Conservation (phyloP, 2,797 vertebrate genomes). For the Oreochromis mossambicus region DNA sequence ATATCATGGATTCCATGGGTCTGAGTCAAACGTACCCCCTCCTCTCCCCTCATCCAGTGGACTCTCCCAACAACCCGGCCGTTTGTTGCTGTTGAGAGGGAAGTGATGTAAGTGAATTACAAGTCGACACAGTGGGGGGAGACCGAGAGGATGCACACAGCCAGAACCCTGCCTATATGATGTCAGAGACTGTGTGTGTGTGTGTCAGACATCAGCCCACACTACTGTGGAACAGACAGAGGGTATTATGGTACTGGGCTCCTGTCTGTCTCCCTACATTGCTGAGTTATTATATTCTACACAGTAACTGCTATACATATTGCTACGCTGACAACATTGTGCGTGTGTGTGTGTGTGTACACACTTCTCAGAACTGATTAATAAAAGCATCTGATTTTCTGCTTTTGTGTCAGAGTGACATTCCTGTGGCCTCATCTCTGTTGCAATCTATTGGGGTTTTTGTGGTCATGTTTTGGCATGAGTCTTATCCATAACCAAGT, state of each 20-base stretch:
- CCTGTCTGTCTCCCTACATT: conserved; percentile 31
- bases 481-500: neutral
- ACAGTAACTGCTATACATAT: conserved; percentile 17
- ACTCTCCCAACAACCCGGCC: conserved; percentile 74
- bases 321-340: neutral
- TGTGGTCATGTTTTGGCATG: conserved; percentile 16
- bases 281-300: conserved; percentile 41
- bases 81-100: conserved; percentile 71
- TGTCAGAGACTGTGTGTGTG: conserved; percentile 44
- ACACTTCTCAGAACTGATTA: neutral
- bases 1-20: conserved; percentile 69
- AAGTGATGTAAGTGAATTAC: conserved; percentile 72
- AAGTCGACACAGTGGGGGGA: conserved; percentile 15
- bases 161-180: conserved; percentile 63
- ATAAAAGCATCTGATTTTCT: neutral
- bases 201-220: neutral
- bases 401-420: neutral
- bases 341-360: neutral
- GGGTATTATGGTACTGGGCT: conserved; percentile 9
- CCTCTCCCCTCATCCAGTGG: conserved; percentile 40
- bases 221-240: conserved; percentile 5
- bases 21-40: conserved; percentile 56
- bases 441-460: conserved; percentile 17
- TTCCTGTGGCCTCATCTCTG: conserved; percentile 26
- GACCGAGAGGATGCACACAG: conserved; percentile 37